phyloP scores from a whole-genome alignment of 2,888 invertebrate species.

The Drosophila ezoana region DNA sequence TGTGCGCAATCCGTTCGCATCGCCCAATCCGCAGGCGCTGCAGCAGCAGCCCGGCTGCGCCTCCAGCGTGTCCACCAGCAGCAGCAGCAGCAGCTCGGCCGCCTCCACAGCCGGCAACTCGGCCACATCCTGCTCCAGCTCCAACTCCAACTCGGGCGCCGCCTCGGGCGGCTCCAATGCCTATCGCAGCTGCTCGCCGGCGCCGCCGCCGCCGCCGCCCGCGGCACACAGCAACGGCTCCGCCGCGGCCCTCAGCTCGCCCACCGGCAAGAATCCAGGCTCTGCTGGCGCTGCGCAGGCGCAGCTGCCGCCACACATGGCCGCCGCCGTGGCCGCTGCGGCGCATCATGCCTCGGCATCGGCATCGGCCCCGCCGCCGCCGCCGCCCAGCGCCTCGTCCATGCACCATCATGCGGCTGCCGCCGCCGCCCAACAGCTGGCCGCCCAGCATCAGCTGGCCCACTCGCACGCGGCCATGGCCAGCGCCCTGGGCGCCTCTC shows the following conservation, averaged over 20 bases:
- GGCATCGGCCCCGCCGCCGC: conserved; percentile 46
- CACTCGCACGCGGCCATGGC: conserved; percentile 83
- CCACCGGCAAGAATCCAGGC: conserved; percentile 39
- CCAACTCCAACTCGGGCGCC: conserved; percentile 1
- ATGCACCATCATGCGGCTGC: conserved; percentile 78
- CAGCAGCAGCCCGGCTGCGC: conserved; percentile 40
- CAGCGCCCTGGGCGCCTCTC: conserved; percentile 77
- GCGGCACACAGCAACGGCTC: conserved; percentile 64
- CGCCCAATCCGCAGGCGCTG: conserved; percentile 78
- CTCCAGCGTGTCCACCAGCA: conserved; percentile 45
- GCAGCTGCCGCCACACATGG: conserved; percentile 71
- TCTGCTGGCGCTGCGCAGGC: conserved; percentile 38
- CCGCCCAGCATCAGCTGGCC: conserved; percentile 81
- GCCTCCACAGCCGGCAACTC: conserved; percentile 26
- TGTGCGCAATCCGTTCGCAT: conserved; percentile 84
- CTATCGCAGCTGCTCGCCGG: conserved; percentile 70
- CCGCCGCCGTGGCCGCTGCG: conserved; percentile 73
- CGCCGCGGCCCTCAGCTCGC: conserved; percentile 55
- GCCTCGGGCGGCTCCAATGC: neutral
- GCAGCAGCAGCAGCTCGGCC: conserved; percentile 13
- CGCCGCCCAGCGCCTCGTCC: conserved; percentile 56
- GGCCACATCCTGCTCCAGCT: conserved; percentile 18
- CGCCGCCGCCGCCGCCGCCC: conserved; percentile 44
- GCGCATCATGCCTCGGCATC: conserved; percentile 63
- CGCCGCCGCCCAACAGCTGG: conserved; percentile 81